Evolutionary conservation across 2,113 vertebrate genomes (phyloP).

Genomic region (Rafetus swinhoei): DNA sequence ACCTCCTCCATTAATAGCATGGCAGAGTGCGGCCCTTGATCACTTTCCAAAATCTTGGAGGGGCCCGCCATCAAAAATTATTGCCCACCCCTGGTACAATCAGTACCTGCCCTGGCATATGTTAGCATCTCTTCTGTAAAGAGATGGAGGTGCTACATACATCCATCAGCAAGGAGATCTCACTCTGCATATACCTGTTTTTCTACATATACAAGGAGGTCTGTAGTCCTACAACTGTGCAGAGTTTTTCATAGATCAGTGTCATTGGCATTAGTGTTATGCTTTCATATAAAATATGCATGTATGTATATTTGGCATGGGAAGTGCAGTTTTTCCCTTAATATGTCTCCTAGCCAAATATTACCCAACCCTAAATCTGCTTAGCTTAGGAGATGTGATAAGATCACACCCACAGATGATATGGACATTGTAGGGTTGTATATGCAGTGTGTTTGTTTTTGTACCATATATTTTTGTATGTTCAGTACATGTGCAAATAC

Average conservation of each 20-base stretch:
- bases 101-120: background rate
- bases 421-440: accelerated
- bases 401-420: background rate
- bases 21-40: too few relatives aligned
- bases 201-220: background rate
- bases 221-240: background rate
- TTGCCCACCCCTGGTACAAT: background rate
- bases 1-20: too few relatives aligned
- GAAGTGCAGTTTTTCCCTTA: conserved; percentile 25
- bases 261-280: conserved; percentile 8
- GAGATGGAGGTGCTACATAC: background rate
- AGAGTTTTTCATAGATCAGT: background rate
- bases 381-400: background rate
- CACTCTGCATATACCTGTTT: background rate
- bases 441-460: accelerated
- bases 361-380: background rate
- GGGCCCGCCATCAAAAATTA: too few relatives aligned
- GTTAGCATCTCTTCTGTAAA: background rate
- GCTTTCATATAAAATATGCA: conserved; percentile 6
- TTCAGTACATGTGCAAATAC: background rate
- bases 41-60: too few relatives aligned
- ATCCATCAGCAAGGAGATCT: background rate
- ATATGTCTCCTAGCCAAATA: background rate
- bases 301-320: background rate
- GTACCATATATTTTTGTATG: accelerated